Percentiles rank a stretch among this genome's conserved stretches.
phyloP scores from a whole-genome alignment of 1,140 invertebrate species.

The Drosophila lowei region DNA sequence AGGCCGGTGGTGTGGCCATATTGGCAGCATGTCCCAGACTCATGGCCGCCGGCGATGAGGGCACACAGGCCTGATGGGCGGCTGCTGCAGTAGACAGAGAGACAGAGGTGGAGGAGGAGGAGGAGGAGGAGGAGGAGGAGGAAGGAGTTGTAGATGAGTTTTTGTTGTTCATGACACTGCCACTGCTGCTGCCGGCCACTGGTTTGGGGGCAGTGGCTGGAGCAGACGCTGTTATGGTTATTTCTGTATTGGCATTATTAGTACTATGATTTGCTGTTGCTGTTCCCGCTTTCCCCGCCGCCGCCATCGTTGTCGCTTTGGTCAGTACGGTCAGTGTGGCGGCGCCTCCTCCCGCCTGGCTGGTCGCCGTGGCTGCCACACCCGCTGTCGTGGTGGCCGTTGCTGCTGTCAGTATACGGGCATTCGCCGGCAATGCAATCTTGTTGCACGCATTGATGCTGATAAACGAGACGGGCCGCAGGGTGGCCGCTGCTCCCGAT shows the following conservation, averaged over 20 bases:
- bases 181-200: slow-evolving; percentile 21
- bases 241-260: slow-evolving; percentile 67
- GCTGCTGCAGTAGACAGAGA: slow-evolving; percentile 34
- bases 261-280: slow-evolving; percentile 54
- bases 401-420: slow-evolving; percentile 70
- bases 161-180: slow-evolving; percentile 74
- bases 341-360: slow-evolving; percentile 30
- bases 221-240: slow-evolving; percentile 53
- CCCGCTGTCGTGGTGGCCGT: slow-evolving; percentile 17
- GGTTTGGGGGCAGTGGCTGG: slow-evolving; percentile 4
- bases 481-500: slow-evolving; percentile 32
- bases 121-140: slow-evolving; percentile 54
- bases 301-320: slow-evolving; percentile 38
- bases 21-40: slow-evolving; percentile 61
- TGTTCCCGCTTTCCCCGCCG: not conserved
- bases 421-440: slow-evolving; percentile 74
- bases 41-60: slow-evolving; percentile 72
- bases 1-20: slow-evolving; percentile 67
- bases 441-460: slow-evolving; percentile 80
- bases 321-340: slow-evolving; percentile 67
- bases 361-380: slow-evolving; percentile 3
- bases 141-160: slow-evolving; percentile 45
- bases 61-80: slow-evolving; percentile 70
- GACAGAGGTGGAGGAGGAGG: slow-evolving; percentile 41
- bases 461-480: slow-evolving; percentile 73